Base-by-base conservation (phyloP, 2,888 invertebrate genomes). In the Catocala nupta region DNA sequence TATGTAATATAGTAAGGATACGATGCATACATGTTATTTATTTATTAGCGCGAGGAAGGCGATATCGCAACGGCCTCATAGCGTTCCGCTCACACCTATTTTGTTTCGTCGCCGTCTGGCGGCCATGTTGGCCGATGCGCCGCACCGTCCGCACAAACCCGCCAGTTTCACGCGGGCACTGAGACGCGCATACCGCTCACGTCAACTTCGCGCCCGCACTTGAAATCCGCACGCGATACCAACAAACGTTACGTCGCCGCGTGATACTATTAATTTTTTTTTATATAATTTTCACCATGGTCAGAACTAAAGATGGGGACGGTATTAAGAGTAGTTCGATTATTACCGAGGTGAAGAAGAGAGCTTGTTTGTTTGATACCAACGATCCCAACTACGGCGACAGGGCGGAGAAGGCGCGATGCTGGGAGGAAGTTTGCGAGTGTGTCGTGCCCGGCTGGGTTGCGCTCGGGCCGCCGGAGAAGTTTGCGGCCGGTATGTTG, bases 341-440 rank as follows among this genome's bases (percentile, higher is more conserved):
- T 65, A 88, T 94, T 45, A 75, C 87, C 1, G 93, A 93, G 78
- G 93, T 94, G 68, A 90, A 92, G 77, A 91, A 86, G 63, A 82
- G 93, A 68, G 86, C 92, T 51, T 93, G 94, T 55, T 73, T 94
- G 55, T 94, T 88, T 75, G 94, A 94, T 68, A 89, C 91, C 36
- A 93, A 92, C 68, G 89, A 93, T 73, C 78, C 85, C 42, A 89
- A 86, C 71, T 92, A 94, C 74, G 90, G 93, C 5, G 94, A 94
- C 68, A 83, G 93, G 71, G 85, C 89, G 43, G 92, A 90, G 84
- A 94, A 94, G 90, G 85, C 87, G 71, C 82, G 90, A 70, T 89
- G 89, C 77, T 94, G 94, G 94, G 92, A 92, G 80, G 94, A 94
- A 79, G 91, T 94, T 56, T 93, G 88, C 86, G 84, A 87, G 82